Evolutionary conservation across 2,888 invertebrate species (phyloP), one percentile per base, ranked within the genome.

Genomic region (Latheticus oryzae): DNA sequence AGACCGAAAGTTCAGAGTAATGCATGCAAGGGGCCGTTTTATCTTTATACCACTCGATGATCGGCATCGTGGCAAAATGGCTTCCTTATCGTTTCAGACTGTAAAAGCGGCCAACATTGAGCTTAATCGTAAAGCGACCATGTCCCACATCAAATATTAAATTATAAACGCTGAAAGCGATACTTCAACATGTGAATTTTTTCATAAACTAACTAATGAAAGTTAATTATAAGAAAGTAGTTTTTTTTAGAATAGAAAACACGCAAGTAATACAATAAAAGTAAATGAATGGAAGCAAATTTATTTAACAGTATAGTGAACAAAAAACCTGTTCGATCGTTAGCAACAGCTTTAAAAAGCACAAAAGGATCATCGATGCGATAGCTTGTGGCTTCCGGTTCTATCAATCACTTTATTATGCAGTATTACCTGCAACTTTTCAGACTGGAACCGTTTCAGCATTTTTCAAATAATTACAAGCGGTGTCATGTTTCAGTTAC

Each of bases 101-200:
- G 42, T 58, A 58, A 58, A 53, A 58, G 54, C 45, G 13, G 21
- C 53, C 12, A 58, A 16, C 37, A 47, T 56, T 19, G 30, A 57
- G 53, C 48, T 54, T 58, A 53, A 53, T 48, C 58, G 50, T 58
- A 58, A 58, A 58, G n/a, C n/a, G n/a, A n/a, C n/a, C n/a, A 52
- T 60, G 51, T 51, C 57, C 58, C 55, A 58, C 30, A 32, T 43
- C 56, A 59, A 58, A 63, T 60, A 63, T 63, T 56, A 60, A 58
- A 45, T 63, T 60, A 58, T 53, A 58, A 35, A 21, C 50, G 53
- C 58, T 45, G 35, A 16, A 16, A 45, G 58, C 55, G 45, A 58
- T 58, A 51, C 56, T 53, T n/a, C n/a, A n/a, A n/a, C n/a, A n/a
- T n/a, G n/a, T n/a, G n/a, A n/a, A 21, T 21, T 21, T 21, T 21